Evolutionary conservation across 2,113 vertebrate species (phyloP), one percentile per base, ranked within the genome.

Genomic region (Datnioides undecimradiatus): DNA sequence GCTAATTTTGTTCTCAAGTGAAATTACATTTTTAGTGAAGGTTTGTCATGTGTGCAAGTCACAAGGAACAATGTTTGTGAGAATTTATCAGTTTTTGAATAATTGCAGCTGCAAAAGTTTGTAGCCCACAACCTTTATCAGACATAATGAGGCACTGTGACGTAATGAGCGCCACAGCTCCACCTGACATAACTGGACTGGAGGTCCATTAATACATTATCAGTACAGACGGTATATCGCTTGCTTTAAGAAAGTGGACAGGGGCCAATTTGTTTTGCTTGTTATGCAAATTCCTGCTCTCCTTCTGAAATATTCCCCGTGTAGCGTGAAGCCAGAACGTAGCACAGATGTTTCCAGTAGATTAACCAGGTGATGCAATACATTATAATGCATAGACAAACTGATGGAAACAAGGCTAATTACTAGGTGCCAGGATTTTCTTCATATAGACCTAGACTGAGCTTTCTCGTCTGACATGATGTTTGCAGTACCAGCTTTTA

Each of bases 231-330:
- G 27, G 38, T 59, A 57, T 52, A 59, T 52, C 27, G 45, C n/a
- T 62, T 40, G 48, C 17, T 57, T 49, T 62, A 79, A 76, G 52
- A 76, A 76, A 55, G 33, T 51, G 55, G 62, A 76, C 17, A 27
- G 41, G 31, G 54, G 23, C 7, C 54, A 79, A 33, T 75, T 65
- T 90, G 76, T 83, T 88, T 85, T 14, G 67, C 75, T 91, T 79
- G 52, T 90, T 89, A 85, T 87, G 85, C 75, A 89, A 78, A 91
- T n/a, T n/a, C n/a, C n/a, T n/a, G n/a, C n/a, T n/a, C n/a, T n/a
- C n/a, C n/a, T n/a, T n/a, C n/a, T n/a, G n/a, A n/a, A n/a, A n/a
- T n/a, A n/a, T n/a, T n/a, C n/a, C n/a, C n/a, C n/a, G n/a, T n/a
- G n/a, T n/a, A n/a, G n/a, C n/a, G n/a, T n/a, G n/a, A n/a, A n/a